These are phyloP conservation scores for Papilio polytes DNA, from an alignment of 1,140 invertebrate species.

Conservation along the genomic window DNA sequence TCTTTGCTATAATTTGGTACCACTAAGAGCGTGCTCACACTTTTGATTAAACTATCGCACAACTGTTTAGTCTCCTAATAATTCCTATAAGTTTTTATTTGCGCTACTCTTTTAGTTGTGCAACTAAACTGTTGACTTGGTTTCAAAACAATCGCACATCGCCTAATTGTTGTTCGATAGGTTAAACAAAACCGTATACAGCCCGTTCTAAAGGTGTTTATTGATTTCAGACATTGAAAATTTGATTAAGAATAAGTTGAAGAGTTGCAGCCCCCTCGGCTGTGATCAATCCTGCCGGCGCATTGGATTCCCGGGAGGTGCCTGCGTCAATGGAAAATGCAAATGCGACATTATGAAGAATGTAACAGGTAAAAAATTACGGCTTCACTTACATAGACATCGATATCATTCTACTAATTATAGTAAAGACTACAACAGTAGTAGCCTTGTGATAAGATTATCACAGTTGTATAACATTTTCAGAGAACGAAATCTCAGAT, in stretches of 20 bases:
- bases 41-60: no score
- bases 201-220: neutral
- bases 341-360: conserved; percentile 44
- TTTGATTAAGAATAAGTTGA: conserved; percentile 15
- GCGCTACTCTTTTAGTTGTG: no score
- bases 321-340: conserved; percentile 48
- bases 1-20: no score
- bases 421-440: neutral
- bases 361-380: neutral
- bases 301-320: conserved; percentile 49
- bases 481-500: neutral
- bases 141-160: no score
- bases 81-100: no score
- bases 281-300: conserved; percentile 52
- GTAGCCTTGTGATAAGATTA: neutral
- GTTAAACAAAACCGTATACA: no score
- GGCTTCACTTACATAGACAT: no score
- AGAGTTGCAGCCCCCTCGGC: conserved; percentile 40
- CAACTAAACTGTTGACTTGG: no score
- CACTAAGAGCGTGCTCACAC: no score
- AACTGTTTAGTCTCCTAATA: no score
- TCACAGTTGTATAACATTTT: neutral
- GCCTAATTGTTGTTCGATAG: no score
- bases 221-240: conserved; percentile 4
- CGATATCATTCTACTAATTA: neutral